A percentile compares a stretch with the other conserved stretches of the same genome.
Conservation (phyloP, 2,113 vertebrate species). For the Dipodomys ordii region DNA sequence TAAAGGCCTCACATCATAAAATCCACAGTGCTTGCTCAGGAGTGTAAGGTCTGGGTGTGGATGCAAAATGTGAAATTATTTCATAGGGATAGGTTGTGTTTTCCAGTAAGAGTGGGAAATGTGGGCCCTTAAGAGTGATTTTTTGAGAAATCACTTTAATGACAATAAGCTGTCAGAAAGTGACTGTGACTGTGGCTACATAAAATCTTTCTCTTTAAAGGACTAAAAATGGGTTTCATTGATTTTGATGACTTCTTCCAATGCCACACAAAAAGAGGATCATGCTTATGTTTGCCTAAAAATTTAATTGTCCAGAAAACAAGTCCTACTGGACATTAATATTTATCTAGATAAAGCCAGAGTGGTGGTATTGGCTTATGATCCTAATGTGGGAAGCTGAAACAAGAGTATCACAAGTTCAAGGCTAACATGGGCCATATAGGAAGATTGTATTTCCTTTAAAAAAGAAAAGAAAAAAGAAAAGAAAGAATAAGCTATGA, state of each 20-base stretch:
- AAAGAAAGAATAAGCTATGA: not conserved
- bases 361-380: not conserved
- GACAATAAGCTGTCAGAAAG: conserved; percentile 6
- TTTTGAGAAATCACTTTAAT: not conserved
- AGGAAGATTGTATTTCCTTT: not conserved
- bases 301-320: not conserved
- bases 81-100: not conserved
- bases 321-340: not conserved
- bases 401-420: not conserved
- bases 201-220: not conserved
- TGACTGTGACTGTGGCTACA: not conserved
- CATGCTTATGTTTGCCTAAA: not conserved
- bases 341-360: not conserved
- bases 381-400: not conserved
- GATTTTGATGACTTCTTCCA: not conserved
- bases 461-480: no score
- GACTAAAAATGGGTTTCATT: not conserved
- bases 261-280: not conserved
- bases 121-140: not conserved
- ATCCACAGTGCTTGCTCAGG: not conserved
- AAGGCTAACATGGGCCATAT: not conserved
- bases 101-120: not conserved
- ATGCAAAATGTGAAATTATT: not conserved
- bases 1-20: not conserved
- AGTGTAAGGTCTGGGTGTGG: not conserved